Conservation (phyloP, 2,888 invertebrate species). For the Resseliella maxima region DNA sequence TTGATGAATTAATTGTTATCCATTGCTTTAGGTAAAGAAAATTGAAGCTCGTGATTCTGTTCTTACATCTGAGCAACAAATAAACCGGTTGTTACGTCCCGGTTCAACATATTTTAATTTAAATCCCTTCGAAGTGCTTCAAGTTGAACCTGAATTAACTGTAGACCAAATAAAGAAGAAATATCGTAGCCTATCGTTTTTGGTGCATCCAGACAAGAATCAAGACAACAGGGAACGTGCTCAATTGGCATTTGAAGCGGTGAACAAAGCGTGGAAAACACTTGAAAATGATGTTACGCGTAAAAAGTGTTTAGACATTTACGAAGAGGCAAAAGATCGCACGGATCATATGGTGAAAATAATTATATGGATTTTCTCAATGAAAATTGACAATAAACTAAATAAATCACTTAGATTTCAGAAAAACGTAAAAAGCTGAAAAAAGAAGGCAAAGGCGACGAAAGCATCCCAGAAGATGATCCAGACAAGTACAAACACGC, state of each 20-base stretch:
- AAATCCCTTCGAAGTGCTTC: constrained; percentile 92
- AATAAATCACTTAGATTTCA: constrained; percentile 73
- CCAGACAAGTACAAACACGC: constrained; percentile 89
- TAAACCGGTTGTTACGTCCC: constrained; percentile 92
- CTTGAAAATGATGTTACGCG: constrained; percentile 94
- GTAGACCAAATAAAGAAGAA: constrained; percentile 96
- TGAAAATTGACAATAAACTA: background rate
- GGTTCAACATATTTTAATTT: constrained; percentile 99
- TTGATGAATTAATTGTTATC: too few relatives aligned
- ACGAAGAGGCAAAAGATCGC: constrained; percentile 95
- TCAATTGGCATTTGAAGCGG: constrained; percentile 91
- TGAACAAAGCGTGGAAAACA: constrained; percentile 95
- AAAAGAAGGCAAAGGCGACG: constrained; percentile 83
- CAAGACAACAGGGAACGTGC: constrained; percentile 94
- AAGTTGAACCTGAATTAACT: constrained; percentile 89
- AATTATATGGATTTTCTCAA: constrained; percentile 57
- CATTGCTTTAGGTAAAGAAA: constrained; percentile 87
- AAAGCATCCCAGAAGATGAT: constrained; percentile 88
- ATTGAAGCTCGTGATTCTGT: constrained; percentile 98
- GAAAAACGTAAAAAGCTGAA: constrained; percentile 94
- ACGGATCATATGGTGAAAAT: constrained; percentile 87
- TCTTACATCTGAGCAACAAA: constrained; percentile 96
- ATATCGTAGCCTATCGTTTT: constrained; percentile 93
- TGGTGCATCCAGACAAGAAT: constrained; percentile 99
- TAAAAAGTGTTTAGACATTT: constrained; percentile 93